Evolutionary conservation across 2,888 invertebrate genomes (phyloP).

Genomic region (Callyntrura guangdongensis): DNA sequence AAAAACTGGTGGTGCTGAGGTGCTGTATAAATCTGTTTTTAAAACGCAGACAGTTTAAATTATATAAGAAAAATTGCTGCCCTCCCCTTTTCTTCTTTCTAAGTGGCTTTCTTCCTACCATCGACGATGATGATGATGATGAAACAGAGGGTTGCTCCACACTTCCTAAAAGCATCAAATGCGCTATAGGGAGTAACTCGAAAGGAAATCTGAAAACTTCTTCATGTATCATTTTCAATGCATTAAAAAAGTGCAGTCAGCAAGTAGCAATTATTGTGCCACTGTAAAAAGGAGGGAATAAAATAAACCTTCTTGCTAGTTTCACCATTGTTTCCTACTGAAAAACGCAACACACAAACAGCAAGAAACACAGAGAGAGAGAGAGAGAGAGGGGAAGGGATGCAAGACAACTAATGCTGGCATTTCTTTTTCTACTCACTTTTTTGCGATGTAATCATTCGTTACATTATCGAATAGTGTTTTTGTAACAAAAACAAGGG

Average conservation of each 20-base stretch:
- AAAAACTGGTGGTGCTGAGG: not conserved
- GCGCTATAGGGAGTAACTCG: not conserved
- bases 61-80: constrained; percentile 43
- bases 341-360: not conserved
- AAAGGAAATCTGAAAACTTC: not conserved
- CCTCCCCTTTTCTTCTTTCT: constrained; percentile 50
- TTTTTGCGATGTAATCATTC: constrained; percentile 37
- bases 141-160: not conserved
- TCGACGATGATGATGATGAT: not conserved
- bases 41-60: constrained; percentile 40
- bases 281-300: constrained; percentile 27
- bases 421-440: not conserved
- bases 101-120: constrained; percentile 3
- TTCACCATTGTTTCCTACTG: constrained; percentile 35
- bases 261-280: not conserved
- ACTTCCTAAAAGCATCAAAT: constrained; percentile 39
- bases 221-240: constrained; percentile 17
- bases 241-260: constrained; percentile 18
- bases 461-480: constrained; percentile 34
- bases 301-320: constrained; percentile 14
- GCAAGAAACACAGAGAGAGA: not conserved
- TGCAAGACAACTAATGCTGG: constrained; percentile 11
- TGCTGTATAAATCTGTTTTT: not conserved
- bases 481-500: constrained; percentile 13
- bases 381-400: not conserved